Evolutionary conservation across 2,113 vertebrate genomes (phyloP).

Genomic region (Anthoscopus minutus): DNA sequence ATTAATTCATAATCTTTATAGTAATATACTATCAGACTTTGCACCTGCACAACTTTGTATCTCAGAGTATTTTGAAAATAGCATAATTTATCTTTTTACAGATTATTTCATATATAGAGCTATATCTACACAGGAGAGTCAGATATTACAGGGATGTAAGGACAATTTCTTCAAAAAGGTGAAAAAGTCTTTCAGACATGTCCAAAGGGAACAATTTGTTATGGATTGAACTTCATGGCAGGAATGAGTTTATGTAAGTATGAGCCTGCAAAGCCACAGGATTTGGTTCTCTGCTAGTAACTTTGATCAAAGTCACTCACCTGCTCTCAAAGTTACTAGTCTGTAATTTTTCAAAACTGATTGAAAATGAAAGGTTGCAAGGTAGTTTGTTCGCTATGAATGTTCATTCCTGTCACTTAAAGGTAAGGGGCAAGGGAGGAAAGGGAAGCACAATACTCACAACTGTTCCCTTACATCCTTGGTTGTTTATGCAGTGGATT

Average conservation of each 20-base stretch:
- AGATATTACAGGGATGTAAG: conserved; percentile 51
- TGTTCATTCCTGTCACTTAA: conserved; percentile 29
- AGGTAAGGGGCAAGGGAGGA: not conserved
- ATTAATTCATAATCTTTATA: not conserved
- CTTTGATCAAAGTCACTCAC: not conserved
- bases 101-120: conserved; percentile 20
- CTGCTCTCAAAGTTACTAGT: not conserved
- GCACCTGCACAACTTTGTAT: conserved; percentile 47
- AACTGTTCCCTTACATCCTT: conserved; percentile 50
- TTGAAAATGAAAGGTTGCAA: not conserved
- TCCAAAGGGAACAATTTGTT: conserved; percentile 18
- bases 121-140: conserved; percentile 37
- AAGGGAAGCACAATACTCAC: conserved; percentile 13
- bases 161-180: conserved; percentile 12
- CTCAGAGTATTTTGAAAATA: conserved; percentile 57
- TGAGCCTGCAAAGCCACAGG: not conserved
- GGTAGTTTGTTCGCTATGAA: not conserved
- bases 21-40: conserved; percentile 3
- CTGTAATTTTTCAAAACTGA: not conserved
- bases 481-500: conserved; percentile 37
- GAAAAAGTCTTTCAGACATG: not conserved
- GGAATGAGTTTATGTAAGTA: not conserved
- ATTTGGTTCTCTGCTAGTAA: conserved; percentile 2
- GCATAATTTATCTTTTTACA: conserved; percentile 44
- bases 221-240: not conserved